Percentiles rank a stretch among this genome's conserved stretches.
Conservation (phyloP, 2,113 vertebrate species). For the Rhinopomastus cyanomelas region DNA sequence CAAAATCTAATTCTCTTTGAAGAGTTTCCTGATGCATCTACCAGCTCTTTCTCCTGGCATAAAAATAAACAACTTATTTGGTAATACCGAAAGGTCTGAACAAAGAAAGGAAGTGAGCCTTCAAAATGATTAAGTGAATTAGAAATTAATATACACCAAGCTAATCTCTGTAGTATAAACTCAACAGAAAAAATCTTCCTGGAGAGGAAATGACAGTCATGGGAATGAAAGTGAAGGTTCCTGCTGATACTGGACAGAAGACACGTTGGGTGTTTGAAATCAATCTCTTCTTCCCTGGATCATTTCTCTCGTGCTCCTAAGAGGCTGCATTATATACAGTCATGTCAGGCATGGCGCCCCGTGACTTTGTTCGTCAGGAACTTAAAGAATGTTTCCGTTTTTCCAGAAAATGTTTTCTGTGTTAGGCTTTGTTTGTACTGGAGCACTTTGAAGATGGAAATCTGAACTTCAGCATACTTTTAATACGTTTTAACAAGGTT, state of each 20-base stretch:
- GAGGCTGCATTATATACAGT: constrained; percentile 43
- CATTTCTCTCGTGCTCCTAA: constrained; percentile 46
- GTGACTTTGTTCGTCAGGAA: constrained; percentile 47
- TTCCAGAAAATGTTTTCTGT: constrained; percentile 56
- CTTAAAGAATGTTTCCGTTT: constrained; percentile 61
- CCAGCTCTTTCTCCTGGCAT: constrained; percentile 22
- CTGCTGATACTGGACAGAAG: constrained; percentile 54
- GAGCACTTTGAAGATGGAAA: constrained; percentile 61
- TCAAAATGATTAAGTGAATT: constrained; percentile 72
- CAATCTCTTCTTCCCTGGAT: constrained; percentile 41
- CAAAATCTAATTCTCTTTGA: neutral
- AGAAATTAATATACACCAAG: constrained; percentile 65
- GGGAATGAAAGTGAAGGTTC: constrained; percentile 45
- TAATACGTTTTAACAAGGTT: constrained; percentile 64
- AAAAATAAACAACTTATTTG: constrained; percentile 38
- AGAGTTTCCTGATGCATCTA: constrained; percentile 48
- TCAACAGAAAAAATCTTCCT: constrained; percentile 40
- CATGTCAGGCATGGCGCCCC: constrained; percentile 11
- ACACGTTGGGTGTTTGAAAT: constrained; percentile 56
- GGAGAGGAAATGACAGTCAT: constrained; percentile 66
- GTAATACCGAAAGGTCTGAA: constrained; percentile 24
- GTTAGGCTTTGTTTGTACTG: constrained; percentile 65
- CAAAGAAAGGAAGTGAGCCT: constrained; percentile 60
- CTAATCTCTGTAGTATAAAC: constrained; percentile 63
- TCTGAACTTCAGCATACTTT: constrained; percentile 57